A percentile compares a stretch with the other conserved stretches of the same genome.
Evolutionary conservation across 2,113 vertebrate species (phyloP).

Genomic region (Ptychochromis oligacanthus): DNA sequence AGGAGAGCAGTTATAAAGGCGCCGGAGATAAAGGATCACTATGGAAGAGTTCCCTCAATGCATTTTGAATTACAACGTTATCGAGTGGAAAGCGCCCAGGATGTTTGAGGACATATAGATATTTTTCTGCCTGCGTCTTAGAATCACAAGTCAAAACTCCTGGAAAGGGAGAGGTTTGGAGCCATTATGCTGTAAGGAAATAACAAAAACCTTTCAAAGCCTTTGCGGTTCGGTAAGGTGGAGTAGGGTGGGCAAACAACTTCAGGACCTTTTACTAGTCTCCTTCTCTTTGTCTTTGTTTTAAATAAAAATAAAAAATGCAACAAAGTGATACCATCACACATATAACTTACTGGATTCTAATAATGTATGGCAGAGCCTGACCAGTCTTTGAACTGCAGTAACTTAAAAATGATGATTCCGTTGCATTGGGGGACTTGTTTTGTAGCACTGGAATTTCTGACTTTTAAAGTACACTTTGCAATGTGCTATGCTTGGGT

Average conservation of each 20-base stretch:
- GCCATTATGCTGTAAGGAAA: conserved; percentile 1
- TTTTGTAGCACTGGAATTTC: neutral
- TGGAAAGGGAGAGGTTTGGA: conserved; percentile 17
- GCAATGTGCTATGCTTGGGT: neutral
- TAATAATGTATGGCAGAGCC: neutral
- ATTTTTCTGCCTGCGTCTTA: neutral
- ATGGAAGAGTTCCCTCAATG: conserved; percentile 21
- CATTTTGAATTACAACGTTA: conserved; percentile 29
- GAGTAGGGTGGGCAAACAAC: neutral
- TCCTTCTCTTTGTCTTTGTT: neutral
- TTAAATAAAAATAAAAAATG: neutral
- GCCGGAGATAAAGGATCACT: conserved; percentile 45
- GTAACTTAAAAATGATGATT: neutral
- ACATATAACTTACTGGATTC: neutral
- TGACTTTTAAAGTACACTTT: neutral
- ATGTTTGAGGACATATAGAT: conserved; percentile 27
- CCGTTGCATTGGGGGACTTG: neutral
- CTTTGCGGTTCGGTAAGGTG: neutral
- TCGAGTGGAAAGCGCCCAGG: conserved; percentile 10
- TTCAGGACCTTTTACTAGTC: neutral
- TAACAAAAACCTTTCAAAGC: neutral
- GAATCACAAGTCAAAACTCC: conserved; percentile 25
- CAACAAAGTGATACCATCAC: neutral
- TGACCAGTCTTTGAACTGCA: neutral
- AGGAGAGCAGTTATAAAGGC: conserved; percentile 33